Base-by-base conservation (phyloP, 2,113 vertebrate genomes). In the Cyprinus carpio region DNA sequence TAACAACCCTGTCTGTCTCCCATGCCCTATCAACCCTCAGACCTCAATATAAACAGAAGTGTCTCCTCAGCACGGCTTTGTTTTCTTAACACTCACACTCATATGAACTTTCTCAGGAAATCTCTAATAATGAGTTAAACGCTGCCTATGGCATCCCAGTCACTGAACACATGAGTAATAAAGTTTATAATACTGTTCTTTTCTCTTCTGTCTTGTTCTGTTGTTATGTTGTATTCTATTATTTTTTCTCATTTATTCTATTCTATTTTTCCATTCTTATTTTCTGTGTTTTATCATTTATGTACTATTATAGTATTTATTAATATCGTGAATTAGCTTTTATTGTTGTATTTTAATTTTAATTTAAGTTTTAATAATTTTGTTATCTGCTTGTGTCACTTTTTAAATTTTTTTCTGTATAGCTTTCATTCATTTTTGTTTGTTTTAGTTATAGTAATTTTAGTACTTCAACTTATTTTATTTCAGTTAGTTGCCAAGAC, bases 1-100 rank as follows among this genome's bases (percentile, higher is more conserved):
- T 85, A 72, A 58, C 79, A 71, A 60, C 78, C 58, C 62, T 54
- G 20, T 46, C 6, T 83, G 37, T n/a, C 62, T 83, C 81, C 56
- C 49, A 29, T 75, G 82, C 9, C 75, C 75, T 3, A 49, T 43
- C 46, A 34, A 40, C 40, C 27, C 43, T 75, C 56, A 76, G n/a
- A 76, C 13, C 25, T 51, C 20, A 31, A 54, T 85, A 40, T 72
- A 82, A 82, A 71, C 64, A 72, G 65, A 71, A 76, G 18, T 56
- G 18, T 67, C 43, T 67, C 16, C 49, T 40, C 29, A 40, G 40
- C 12, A 67, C 25, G 25, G 29, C 56, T 46, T 12, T 46, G n/a
- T 86, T 67, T 75, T 60, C 37, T 77, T 27, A 71, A 49, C 27
- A 81, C 80, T 64, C 43, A 46, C 79, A 69, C 51, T 76, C 27